phyloP scores from a whole-genome alignment of 2,797 vertebrate genomes.

The Cyprinodon diabolis region DNA sequence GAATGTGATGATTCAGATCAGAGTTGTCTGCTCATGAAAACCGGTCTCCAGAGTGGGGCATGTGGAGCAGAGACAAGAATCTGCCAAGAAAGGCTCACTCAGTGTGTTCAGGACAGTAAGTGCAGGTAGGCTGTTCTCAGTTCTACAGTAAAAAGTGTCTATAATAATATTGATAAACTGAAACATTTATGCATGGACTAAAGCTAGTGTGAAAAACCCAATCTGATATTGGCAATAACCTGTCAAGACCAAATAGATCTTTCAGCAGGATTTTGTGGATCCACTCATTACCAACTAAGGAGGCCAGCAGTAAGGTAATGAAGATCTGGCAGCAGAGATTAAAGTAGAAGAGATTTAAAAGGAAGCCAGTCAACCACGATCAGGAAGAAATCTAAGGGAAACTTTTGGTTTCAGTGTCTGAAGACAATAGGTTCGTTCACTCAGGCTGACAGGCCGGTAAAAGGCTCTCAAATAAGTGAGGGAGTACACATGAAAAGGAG shows the following conservation, averaged over 20 bases:
- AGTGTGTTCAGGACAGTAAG: conserved; percentile 48
- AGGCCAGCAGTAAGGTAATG: neutral
- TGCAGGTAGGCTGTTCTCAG: conserved; percentile 64
- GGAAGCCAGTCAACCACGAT: neutral
- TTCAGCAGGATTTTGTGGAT: neutral
- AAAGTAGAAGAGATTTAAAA: neutral
- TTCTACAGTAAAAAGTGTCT: neutral
- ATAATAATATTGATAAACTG: neutral
- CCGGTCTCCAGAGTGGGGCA: conserved; percentile 80
- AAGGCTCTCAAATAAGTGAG: neutral
- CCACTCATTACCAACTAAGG: neutral
- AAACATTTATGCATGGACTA: neutral
- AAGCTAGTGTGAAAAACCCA: neutral
- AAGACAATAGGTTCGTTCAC: neutral
- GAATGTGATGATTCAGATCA: conserved; percentile 82
- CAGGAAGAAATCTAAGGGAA: neutral
- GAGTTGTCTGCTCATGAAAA: conserved; percentile 80
- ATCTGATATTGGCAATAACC: neutral
- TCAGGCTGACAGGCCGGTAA: neutral
- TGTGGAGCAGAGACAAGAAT: conserved; percentile 70
- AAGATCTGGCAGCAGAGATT: neutral
- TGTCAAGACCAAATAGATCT: neutral
- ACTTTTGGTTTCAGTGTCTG: neutral
- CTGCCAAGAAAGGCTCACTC: conserved; percentile 59
- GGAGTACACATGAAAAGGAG: neutral